Evolutionary conservation across 2,888 invertebrate genomes (phyloP).

Genomic region (Athalia cordata): DNA sequence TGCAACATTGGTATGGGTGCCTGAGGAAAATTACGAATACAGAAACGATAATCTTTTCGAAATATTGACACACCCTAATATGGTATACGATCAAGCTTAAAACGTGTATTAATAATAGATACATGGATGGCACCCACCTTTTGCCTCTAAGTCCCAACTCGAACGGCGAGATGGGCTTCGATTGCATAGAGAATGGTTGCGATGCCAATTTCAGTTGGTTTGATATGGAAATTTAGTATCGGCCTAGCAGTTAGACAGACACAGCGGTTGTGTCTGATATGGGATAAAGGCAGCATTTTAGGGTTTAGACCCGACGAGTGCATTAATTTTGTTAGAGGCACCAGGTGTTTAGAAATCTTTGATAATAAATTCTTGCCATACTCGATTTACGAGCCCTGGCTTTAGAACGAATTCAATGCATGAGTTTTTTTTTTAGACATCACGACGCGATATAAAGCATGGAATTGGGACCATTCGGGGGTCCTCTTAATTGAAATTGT

Average conservation of each 20-base stretch:
- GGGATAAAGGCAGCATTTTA: conserved; percentile 71
- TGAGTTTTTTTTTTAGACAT: not conserved
- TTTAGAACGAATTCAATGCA: not conserved
- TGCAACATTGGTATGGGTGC: not conserved
- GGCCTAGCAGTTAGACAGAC: conserved; percentile 70
- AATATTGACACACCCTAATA: conserved; percentile 7
- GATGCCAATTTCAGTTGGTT: conserved; percentile 58
- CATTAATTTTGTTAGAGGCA: conserved; percentile 63
- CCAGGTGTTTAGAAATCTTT: conserved; percentile 49
- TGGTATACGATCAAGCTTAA: conserved; percentile 22
- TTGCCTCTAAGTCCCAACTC: conserved; percentile 61
- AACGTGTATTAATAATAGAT: conserved; percentile 36
- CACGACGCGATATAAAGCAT: conserved; percentile 34
- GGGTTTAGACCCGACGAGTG: conserved; percentile 66
- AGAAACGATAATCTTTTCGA: not conserved
- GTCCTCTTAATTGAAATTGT: not conserved
- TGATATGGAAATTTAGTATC: conserved; percentile 61
- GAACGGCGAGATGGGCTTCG: conserved; percentile 62
- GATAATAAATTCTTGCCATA: not conserved
- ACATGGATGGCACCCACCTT: conserved; percentile 65
- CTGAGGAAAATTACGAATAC: not conserved
- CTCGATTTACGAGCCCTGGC: not conserved
- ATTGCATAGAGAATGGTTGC: conserved; percentile 59
- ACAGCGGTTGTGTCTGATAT: conserved; percentile 68
- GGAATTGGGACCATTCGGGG: conserved; percentile 1